Base-by-base conservation (phyloP, 2,113 vertebrate genomes). In the Electrona antarctica region DNA sequence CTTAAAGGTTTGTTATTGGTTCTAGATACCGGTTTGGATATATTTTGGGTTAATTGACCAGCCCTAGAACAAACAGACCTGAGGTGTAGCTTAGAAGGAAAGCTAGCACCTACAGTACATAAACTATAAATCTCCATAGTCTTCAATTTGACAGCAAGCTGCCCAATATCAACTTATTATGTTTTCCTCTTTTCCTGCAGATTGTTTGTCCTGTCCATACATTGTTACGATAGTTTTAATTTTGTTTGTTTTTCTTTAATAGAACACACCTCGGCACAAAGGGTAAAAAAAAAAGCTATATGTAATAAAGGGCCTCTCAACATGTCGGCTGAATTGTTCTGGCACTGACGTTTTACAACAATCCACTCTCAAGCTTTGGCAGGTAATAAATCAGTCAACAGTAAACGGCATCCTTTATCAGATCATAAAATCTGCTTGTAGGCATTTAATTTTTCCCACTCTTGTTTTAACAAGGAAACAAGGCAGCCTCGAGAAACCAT, bases 391-490 rank as follows among this genome's bases (percentile, higher is more conserved):
- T 93, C 91, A 92, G 84, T 90, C 90, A 88, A 89, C 81, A 85
- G 84, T 91, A 93, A 92, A 92, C 88, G 88, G 78, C 84, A 86
- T 87, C 87, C 88, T 93, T 93, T 92, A 93, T 92, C 92, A 90
- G 91, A 92, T 92, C 89, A 91, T 92, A 91, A 93, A 93, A 87
- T 87, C 82, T 85, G 88, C 88, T 91, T 87, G 88, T 89, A 88
- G 89, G 85, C 90, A 90, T 93, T 92, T 92, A 89, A 90, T 89
- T 86, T 83, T n/a, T 78, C 68, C 73, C 79, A 50, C 76, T 85
- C 83, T 84, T 87, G 82, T 90, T 93, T 90, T 88, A 89, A 85
- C 76, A 74, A 80, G 82, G 78, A 86, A 90, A 80, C 81, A 88
- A 21, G 80, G 80, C 85, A 76, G 85, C 88, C 86, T 82, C 48